Evolutionary conservation across 2,797 vertebrate genomes (phyloP).

Genomic region (Podarcis siculus): DNA sequence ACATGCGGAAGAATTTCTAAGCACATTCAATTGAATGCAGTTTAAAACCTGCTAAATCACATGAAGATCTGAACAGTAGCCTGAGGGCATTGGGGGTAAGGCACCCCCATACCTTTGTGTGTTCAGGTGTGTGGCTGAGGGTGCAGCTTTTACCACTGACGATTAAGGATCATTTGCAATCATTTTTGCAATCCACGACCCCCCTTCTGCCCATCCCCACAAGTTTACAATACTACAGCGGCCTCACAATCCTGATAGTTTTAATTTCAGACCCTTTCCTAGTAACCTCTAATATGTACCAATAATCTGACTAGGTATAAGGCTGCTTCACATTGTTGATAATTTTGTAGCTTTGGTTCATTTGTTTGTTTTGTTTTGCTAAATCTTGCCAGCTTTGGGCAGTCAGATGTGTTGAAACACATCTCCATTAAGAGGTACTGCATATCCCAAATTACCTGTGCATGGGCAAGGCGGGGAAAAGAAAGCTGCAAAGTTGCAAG

Average conservation of each 20-base stretch:
- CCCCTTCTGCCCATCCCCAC: neutral
- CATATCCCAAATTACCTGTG: no score
- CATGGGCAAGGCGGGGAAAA: no score
- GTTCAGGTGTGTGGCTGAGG: neutral
- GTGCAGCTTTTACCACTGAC: neutral
- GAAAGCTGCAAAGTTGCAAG: no score
- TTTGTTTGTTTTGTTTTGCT: neutral
- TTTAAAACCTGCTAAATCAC: no score
- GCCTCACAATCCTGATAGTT: neutral
- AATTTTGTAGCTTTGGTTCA: neutral
- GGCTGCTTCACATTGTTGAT: neutral
- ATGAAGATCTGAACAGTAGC: no score
- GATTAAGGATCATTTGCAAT: neutral
- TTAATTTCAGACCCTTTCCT: neutral
- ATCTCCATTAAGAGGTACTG: no score
- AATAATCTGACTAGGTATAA: no score
- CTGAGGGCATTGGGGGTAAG: no score
- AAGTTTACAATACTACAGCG: neutral
- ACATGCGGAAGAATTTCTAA: no score
- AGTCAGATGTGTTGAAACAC: neutral
- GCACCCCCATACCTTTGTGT: neutral
- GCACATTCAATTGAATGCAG: no score
- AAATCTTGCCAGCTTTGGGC: slow-evolving; percentile 1
- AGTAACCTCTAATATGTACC: neutral
- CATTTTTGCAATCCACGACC: neutral